Base-by-base conservation (phyloP, 2,113 vertebrate species). In the Hiodon alosoides region DNA sequence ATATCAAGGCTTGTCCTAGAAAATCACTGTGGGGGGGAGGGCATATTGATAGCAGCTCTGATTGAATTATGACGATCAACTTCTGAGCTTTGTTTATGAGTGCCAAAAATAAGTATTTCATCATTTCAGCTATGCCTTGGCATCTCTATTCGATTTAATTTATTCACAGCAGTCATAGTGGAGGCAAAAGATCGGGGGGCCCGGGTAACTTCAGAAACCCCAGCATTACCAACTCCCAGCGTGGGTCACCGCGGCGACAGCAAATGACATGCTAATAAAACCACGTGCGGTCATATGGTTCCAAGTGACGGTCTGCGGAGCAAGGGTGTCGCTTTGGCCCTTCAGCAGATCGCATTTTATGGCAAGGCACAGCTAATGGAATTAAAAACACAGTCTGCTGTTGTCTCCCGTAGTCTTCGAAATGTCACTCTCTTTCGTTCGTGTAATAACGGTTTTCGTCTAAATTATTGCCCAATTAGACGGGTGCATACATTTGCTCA, bases 381-480 rank as follows among this genome's bases (percentile, higher is more conserved):
- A 85, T 87, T 83, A 86, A 81, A 77, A 78, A 75, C 51, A 81
- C 81, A 77, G 72, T 54, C 77, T 76, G 31, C 81, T 80, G 65
- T 83, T 86, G 81, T 79, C 86, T 81, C 31, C 78, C 78, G 74
- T 70, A 79, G 79, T 69, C 80, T 77, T 78, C 77, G 80, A 82
- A 84, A 86, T 82, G 76, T 75, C 58, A 14, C 60, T 31, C 31
- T 31, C 0, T 60, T 71, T 81, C 81, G 81, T 86, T 83, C 77
- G 73, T 87, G 84, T 80, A 88, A 81, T 87, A 84, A 87, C 84
- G 79, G 78, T 77, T 88, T 88, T 81, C 85, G 84, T 86, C 82
- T 82, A 86, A 89, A 86, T 89, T 72, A 89, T 88, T 83, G 87
- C 81, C 81, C 86, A 87, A 84, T 87, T 87, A 88, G 80, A 84